These are phyloP conservation scores for Planiliza haematocheilus DNA, from an alignment of 2,113 vertebrate genomes.

Conservation along the genomic window DNA sequence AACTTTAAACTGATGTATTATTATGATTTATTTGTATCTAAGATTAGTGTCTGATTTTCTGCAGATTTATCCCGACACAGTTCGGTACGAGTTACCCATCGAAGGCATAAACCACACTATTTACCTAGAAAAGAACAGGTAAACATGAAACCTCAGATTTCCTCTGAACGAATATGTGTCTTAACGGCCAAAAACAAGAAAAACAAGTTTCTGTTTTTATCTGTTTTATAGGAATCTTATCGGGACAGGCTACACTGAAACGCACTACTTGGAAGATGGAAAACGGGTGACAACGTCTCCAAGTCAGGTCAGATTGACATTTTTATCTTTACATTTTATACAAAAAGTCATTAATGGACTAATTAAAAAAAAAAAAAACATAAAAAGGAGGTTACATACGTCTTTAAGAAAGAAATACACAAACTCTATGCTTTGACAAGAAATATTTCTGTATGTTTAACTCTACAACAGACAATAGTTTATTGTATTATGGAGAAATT, in stretches of 20 bases:
- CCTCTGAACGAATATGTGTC: neutral
- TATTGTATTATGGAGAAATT: too few relatives aligned
- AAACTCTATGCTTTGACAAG: too few relatives aligned
- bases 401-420: too few relatives aligned
- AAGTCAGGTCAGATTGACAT: slow-evolving; percentile 73
- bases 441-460: too few relatives aligned
- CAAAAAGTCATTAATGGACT: too few relatives aligned
- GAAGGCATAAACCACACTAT: slow-evolving; percentile 79
- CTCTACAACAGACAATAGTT: too few relatives aligned
- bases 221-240: slow-evolving; percentile 83
- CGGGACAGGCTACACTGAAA: slow-evolving; percentile 85
- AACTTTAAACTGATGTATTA: too few relatives aligned
- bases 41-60: neutral
- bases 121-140: slow-evolving; percentile 84
- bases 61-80: slow-evolving; percentile 76
- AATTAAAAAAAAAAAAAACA: too few relatives aligned
- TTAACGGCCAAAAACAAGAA: neutral
- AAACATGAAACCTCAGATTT: neutral
- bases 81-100: slow-evolving; percentile 77
- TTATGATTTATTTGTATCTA: too few relatives aligned
- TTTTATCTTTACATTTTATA: neutral
- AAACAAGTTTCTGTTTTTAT: neutral
- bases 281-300: slow-evolving; percentile 77
- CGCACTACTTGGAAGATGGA: slow-evolving; percentile 81
- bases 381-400: too few relatives aligned